Evolutionary conservation across 2,888 invertebrate species (phyloP), one percentile per base, ranked within the genome.

Genomic region (Poecilus cupreus): DNA sequence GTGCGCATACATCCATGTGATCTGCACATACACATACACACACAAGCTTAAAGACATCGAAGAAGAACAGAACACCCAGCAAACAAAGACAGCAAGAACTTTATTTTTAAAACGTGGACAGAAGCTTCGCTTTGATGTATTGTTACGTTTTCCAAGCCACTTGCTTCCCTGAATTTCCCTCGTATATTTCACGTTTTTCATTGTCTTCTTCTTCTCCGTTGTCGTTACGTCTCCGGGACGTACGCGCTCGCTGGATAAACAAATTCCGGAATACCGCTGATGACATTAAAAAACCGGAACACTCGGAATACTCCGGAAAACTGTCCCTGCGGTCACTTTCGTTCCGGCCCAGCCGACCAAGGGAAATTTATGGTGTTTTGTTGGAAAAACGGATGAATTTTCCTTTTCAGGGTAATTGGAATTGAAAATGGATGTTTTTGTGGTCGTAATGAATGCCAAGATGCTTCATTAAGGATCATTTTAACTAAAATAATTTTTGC

Each of bases 61-160:
- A 74, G 49, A 24, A 74, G 74, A 74, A 72, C 16, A 43, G 43
- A 74, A 26, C 13, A 51, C 2, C 51, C 26, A 6, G 24, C 8
- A 74, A 37, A 68, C 32, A 68, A 68, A 68, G 64, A 68, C 64
- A 76, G 51, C 24, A 16, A 49, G 22, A 57, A 76, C 76, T 76
- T 76, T 76, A 76, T 76, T 76, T 76, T 76, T 76, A 76, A 76
- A 76, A 57, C 76, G 76, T 76, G 76, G 76, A 76, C 76, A 57
- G 54, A 76, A 49, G 57, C 51, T 68, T 68, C 37, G 57, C 76
- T 76, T 76, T 76, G 76, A 76, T 76, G 54, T 76, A 76, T 76
- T 76, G 76, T 76, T 76, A 76, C 76, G 76, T 76, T 76, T 76
- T 76, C 76, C 76, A 76, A 76, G 57, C 76, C 76, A 76, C 76